Conservation (phyloP, 2,888 invertebrate species). For the Reticulitermes lucifugus region DNA sequence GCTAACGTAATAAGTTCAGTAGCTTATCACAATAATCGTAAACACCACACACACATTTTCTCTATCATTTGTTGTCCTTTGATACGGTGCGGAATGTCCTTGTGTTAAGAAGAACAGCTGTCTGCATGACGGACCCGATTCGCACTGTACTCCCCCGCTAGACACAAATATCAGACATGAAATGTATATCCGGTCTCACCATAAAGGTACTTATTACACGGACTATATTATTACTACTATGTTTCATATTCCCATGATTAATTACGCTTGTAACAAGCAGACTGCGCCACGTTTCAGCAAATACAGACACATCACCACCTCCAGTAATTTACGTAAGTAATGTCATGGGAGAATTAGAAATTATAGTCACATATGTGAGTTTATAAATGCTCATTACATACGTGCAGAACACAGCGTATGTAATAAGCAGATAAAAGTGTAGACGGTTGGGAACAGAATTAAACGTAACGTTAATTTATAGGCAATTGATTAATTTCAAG, state of each 20-base stretch:
- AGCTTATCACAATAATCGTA: too few relatives aligned
- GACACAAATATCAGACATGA: not conserved
- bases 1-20: too few relatives aligned
- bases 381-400: not conserved
- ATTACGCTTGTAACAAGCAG: not conserved
- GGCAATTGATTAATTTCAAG: not conserved
- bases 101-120: too few relatives aligned
- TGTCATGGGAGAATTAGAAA: not conserved
- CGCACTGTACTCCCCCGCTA: too few relatives aligned
- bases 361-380: not conserved
- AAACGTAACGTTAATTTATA: not conserved
- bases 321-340: not conserved
- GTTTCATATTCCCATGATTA: constrained; percentile 11
- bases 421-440: not conserved
- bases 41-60: not conserved
- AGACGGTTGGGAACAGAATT: not conserved
- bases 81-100: too few relatives aligned
- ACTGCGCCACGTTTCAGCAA: not conserved
- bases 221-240: not conserved
- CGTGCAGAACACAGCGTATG: not conserved
- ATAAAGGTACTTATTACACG: not conserved
- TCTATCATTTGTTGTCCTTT: not conserved
- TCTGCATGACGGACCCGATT: too few relatives aligned
- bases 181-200: not conserved
- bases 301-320: not conserved